Evolutionary conservation across 2,113 vertebrate genomes (phyloP), one percentile per base, ranked within the genome.

Genomic region (Hippocampus mohnikei): DNA sequence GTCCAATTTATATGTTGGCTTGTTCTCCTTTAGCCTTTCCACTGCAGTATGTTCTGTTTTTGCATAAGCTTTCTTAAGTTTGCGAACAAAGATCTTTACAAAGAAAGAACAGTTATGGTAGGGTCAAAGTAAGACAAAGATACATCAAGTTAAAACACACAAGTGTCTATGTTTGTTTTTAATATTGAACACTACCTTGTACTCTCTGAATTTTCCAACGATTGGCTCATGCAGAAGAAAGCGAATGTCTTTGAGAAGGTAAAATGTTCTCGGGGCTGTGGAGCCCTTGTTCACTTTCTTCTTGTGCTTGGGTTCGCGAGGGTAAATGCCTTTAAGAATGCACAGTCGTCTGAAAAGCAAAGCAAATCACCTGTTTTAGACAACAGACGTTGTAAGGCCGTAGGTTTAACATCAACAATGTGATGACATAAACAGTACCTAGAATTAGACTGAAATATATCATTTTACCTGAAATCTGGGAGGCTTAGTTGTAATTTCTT

Each of bases 241-340:
- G 66, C 91, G 95, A 71, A 98, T 98, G 76, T 98, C 97, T 88
- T 99, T 99, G 67, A 98, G 84, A 50, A 98, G 91, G 69, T 98
- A 98, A 85, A 98, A 98, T 3, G 97, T 99, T 60, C 95, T 90
- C 0, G 96, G 87, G 0, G 95, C 95, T 0, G 95, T 98, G 59
- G 95, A 98, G 10, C 97, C 96, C 75, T 96, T 98, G 90, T 98
- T 98, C 44, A 98, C 97, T 78, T 98, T 98, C 91, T 99, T 99
- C 91, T 98, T 98, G 89, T 98, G 94, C 76, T 95, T 98, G 76
- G 96, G 97, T 63, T 98, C 97, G 0, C 97, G 97, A 11, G 97
- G 97, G 81, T 99, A 99, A 83, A 99, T 96, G 10, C 97, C 96
- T 78, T 99, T 99, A 23, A 98, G 89, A 78, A 99, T 99, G 83